Percentiles rank a stretch among this genome's conserved stretches.
Evolutionary conservation across 2,113 vertebrate species (phyloP).

Genomic region (Lagopus leucura): DNA sequence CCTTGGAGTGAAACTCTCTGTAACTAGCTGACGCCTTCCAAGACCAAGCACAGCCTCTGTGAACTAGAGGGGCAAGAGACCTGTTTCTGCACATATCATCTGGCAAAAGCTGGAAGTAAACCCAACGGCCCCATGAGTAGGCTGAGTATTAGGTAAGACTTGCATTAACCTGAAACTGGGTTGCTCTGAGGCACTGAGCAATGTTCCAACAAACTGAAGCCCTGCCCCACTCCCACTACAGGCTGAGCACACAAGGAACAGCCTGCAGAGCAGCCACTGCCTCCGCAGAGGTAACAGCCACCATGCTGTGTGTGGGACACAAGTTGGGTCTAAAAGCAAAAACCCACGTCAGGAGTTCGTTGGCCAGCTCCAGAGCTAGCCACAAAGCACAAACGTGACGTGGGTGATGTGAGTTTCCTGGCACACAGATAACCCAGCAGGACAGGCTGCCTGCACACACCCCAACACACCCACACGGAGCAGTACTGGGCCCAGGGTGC

Average conservation of each 20-base stretch:
- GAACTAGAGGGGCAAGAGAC: neutral
- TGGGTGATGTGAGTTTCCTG: neutral
- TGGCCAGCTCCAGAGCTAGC: neutral
- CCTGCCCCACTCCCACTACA: neutral
- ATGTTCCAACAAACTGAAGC: neutral
- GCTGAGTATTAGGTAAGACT: no score
- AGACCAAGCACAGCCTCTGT: neutral
- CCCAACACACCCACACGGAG: no score
- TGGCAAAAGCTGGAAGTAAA: neutral
- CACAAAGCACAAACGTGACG: neutral
- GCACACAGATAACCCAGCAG: neutral
- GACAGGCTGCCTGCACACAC: no score
- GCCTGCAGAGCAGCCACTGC: neutral
- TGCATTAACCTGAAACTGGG: neutral
- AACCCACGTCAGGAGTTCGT: no score
- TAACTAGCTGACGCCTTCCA: no score
- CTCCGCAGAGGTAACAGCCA: neutral
- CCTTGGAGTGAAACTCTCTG: neutral
- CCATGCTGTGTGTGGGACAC: no score
- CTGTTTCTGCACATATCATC: neutral
- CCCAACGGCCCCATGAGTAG: neutral
- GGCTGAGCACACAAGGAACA: no score
- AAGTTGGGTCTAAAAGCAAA: neutral
- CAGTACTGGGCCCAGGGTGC: fast-evolving
- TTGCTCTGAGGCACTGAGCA: neutral